Evolutionary conservation across 2,797 vertebrate genomes (phyloP).

Genomic region (Hypotaenidia philippensis): DNA sequence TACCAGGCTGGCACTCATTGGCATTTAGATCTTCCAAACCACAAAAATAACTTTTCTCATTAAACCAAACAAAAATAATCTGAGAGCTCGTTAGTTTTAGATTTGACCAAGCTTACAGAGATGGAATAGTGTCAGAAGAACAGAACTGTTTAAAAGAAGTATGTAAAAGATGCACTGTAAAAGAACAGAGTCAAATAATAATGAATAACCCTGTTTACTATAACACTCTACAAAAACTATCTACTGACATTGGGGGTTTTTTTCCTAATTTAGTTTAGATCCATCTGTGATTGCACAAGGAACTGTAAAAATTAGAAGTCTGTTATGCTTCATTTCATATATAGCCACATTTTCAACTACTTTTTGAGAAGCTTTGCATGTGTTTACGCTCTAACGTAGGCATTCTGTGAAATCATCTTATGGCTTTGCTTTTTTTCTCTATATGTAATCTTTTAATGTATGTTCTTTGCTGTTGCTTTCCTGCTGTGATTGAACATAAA

Average conservation of each 20-base stretch:
- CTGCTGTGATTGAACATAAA: not conserved
- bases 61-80: not conserved
- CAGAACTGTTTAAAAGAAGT: not conserved
- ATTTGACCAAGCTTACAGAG: not conserved
- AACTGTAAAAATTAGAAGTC: not conserved
- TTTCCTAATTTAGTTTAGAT: not conserved
- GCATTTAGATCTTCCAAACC: not conserved
- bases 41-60: not conserved
- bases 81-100: not conserved
- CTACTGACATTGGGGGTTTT: not conserved
- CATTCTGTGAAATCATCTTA: not conserved
- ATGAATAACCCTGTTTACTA: not conserved
- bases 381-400: not conserved
- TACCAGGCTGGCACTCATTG: not conserved
- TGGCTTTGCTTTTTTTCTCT: not conserved
- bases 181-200: not conserved
- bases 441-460: not conserved
- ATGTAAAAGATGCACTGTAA: not conserved
- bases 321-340: not conserved
- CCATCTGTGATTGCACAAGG: not conserved
- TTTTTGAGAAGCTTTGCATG: not conserved
- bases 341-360: not conserved
- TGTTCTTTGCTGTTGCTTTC: conserved; percentile 6
- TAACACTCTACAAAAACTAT: not conserved
- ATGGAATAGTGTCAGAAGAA: not conserved